phyloP scores from a whole-genome alignment of 2,888 invertebrate species.

The Lithophane socia region DNA sequence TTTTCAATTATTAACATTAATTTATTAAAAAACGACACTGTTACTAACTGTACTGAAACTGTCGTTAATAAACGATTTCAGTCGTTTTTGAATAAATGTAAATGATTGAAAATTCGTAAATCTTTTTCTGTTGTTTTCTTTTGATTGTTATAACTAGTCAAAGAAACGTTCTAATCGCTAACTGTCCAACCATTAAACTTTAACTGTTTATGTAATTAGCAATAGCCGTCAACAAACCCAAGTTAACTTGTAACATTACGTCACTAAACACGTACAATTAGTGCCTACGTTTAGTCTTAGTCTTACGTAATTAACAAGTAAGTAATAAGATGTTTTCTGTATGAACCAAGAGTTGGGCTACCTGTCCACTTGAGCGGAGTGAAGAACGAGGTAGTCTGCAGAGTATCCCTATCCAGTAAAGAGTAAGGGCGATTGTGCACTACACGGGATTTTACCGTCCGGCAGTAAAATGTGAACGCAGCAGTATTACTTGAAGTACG shows the following conservation, averaged over 20 bases:
- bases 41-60: background rate
- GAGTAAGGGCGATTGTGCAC: too few relatives aligned
- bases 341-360: background rate
- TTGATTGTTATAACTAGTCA: background rate
- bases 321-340: background rate
- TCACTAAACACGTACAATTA: conserved; percentile 10
- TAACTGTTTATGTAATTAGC: conserved; percentile 26
- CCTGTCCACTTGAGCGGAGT: background rate
- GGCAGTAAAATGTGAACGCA: too few relatives aligned
- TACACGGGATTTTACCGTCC: too few relatives aligned
- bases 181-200: background rate
- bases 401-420: too few relatives aligned
- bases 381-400: background rate
- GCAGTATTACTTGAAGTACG: too few relatives aligned
- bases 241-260: conserved; percentile 11
- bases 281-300: background rate
- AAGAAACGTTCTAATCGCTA: background rate
- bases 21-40: background rate
- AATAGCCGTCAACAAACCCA: conserved; percentile 27
- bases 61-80: background rate
- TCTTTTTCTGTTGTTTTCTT: background rate
- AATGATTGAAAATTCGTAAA: background rate
- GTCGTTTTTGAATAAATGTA: background rate
- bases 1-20: background rate
- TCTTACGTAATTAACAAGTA: conserved; percentile 5